These are phyloP conservation scores for Hirtodrosophila cameraria DNA, from an alignment of 2,888 invertebrate species.

Conservation along the genomic window DNA sequence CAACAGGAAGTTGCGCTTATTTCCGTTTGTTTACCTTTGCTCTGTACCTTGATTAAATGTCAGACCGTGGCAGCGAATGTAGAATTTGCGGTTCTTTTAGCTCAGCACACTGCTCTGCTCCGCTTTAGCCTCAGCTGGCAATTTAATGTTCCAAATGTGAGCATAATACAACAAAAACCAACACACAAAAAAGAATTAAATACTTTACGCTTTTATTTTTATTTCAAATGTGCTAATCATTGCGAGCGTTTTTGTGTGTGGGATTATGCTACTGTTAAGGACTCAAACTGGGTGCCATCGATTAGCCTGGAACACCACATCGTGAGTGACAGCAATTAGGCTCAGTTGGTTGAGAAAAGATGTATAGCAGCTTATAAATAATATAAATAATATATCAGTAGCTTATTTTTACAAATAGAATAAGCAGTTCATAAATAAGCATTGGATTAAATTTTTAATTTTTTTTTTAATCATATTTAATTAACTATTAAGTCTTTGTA, in stretches of 20 bases:
- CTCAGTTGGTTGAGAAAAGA: too few species aligned
- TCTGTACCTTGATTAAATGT: constrained; percentile 77
- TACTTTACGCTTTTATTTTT: constrained; percentile 39
- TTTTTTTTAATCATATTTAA: too few species aligned
- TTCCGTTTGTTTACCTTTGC: constrained; percentile 78
- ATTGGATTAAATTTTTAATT: too few species aligned
- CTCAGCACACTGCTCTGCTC: not conserved
- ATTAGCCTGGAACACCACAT: too few species aligned
- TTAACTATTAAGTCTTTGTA: too few species aligned
- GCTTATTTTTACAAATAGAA: too few species aligned
- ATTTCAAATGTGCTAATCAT: constrained; percentile 42
- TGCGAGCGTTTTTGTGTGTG: not conserved
- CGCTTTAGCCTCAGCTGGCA: constrained; percentile 15
- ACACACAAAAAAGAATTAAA: constrained; percentile 31
- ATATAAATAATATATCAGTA: too few species aligned
- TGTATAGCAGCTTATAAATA: too few species aligned
- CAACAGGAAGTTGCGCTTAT: constrained; percentile 79
- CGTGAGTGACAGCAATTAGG: too few species aligned
- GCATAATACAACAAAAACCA: not conserved
- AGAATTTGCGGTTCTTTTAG: constrained; percentile 38
- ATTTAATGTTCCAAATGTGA: constrained; percentile 36
- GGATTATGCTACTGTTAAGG: not conserved
- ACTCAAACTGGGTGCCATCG: too few species aligned
- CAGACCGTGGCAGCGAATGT: constrained; percentile 46
- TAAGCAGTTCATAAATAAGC: too few species aligned